phyloP scores from a whole-genome alignment of 2,888 invertebrate species.

The Habrosyne pyritoides region DNA sequence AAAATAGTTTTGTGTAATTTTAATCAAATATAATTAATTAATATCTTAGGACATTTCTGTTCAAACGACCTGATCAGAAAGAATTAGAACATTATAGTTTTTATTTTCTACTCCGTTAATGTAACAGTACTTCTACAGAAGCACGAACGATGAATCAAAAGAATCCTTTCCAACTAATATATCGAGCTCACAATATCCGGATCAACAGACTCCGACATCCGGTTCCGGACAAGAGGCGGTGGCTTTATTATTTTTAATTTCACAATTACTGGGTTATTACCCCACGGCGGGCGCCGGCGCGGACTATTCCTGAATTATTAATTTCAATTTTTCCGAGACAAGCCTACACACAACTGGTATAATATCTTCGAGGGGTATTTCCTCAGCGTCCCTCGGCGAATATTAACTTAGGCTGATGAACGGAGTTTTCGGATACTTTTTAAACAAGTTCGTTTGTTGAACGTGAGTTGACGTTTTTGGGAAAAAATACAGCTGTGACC shows the following conservation, averaged over 20 bases:
- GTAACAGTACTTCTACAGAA: too few relatives aligned
- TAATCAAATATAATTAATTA: too few relatives aligned
- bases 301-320: conserved; percentile 52
- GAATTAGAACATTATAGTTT: too few relatives aligned
- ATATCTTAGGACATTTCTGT: too few relatives aligned
- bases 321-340: conserved; percentile 55
- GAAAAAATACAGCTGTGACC: conserved; percentile 9
- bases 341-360: conserved; percentile 18
- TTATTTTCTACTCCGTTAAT: too few relatives aligned
- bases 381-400: conserved; percentile 24
- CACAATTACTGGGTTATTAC: conserved; percentile 31
- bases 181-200: not conserved
- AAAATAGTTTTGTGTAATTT: too few relatives aligned
- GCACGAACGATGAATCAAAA: not conserved
- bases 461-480: conserved; percentile 23
- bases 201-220: not conserved
- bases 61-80: too few relatives aligned
- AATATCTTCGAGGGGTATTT: conserved; percentile 4
- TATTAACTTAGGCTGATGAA: conserved; percentile 29
- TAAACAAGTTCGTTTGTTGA: not conserved
- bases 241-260: conserved; percentile 33
- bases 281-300: conserved; percentile 24
- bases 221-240: not conserved
- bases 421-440: conserved; percentile 9
- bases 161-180: not conserved